phyloP scores from a whole-genome alignment of 2,888 invertebrate species.

The Pherbina coryleti region DNA sequence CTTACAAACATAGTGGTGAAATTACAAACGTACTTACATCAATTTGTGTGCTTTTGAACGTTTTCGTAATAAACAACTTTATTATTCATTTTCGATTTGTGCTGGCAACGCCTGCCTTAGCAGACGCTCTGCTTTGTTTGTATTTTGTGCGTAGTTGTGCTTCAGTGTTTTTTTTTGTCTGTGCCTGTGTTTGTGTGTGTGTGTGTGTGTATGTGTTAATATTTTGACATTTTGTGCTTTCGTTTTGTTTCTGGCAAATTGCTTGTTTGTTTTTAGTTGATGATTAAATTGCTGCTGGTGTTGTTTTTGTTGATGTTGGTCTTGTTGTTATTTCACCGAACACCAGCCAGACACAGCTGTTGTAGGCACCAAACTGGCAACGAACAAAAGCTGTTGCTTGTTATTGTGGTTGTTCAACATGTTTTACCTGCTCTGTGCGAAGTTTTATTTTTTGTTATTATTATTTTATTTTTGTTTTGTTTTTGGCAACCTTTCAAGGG shows the following conservation, averaged over 20 bases:
- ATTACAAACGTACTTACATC: neutral
- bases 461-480: neutral
- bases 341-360: neutral
- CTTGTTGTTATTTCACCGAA: neutral
- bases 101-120: neutral
- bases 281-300: neutral
- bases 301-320: neutral
- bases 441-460: neutral
- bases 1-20: neutral
- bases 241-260: slow-evolving; percentile 3
- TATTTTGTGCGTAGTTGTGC: neutral
- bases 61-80: neutral
- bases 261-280: neutral
- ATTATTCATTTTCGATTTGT: slow-evolving; percentile 24
- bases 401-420: neutral
- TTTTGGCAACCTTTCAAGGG: neutral
- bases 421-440: too few species aligned
- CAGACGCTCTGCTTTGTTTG: neutral
- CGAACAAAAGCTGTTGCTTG: neutral
- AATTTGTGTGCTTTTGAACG: neutral
- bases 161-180: neutral
- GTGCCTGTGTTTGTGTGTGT: neutral
- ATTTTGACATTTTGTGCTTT: neutral
- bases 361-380: neutral
- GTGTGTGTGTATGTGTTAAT: neutral